Percentiles rank a stretch among this genome's conserved stretches.
These are phyloP conservation scores for Molorchus minor DNA, from an alignment of 2,888 invertebrate genomes.

Conservation along the genomic window DNA sequence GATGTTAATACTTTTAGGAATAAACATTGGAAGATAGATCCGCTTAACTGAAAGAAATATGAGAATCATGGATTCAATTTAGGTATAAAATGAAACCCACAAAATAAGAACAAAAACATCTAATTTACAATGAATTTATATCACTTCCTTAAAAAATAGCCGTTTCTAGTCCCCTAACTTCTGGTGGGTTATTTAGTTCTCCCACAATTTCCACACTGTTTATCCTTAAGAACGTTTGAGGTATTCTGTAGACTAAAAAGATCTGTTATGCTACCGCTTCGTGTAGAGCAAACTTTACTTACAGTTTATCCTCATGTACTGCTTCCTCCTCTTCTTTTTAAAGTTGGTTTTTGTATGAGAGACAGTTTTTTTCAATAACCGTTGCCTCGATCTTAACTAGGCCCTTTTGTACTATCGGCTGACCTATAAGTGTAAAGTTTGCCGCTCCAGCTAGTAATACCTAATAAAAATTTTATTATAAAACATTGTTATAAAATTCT, in stretches of 20 bases:
- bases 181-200: constrained; percentile 58
- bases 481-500: constrained; percentile 6
- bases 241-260: constrained; percentile 68
- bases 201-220: constrained; percentile 73
- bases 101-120: too few relatives aligned
- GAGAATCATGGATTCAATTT: too few relatives aligned
- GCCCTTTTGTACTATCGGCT: constrained; percentile 79
- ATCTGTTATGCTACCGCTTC: constrained; percentile 35
- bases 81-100: too few relatives aligned
- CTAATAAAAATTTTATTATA: constrained; percentile 50
- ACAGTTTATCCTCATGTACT: constrained; percentile 79
- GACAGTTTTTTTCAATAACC: constrained; percentile 82
- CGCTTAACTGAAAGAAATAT: too few relatives aligned
- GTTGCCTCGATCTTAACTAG: constrained; percentile 81
- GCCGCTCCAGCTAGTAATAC: constrained; percentile 78
- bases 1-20: too few relatives aligned
- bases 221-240: constrained; percentile 79
- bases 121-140: background rate
- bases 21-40: too few relatives aligned
- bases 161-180: constrained; percentile 53
- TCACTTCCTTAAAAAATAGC: constrained; percentile 44
- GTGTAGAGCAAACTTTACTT: constrained; percentile 52
- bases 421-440: constrained; percentile 84
- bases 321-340: constrained; percentile 79
- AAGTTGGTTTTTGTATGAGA: constrained; percentile 83